These are phyloP conservation scores for Machimus atricapillus DNA, from an alignment of 2,888 invertebrate genomes.

Conservation along the genomic window DNA sequence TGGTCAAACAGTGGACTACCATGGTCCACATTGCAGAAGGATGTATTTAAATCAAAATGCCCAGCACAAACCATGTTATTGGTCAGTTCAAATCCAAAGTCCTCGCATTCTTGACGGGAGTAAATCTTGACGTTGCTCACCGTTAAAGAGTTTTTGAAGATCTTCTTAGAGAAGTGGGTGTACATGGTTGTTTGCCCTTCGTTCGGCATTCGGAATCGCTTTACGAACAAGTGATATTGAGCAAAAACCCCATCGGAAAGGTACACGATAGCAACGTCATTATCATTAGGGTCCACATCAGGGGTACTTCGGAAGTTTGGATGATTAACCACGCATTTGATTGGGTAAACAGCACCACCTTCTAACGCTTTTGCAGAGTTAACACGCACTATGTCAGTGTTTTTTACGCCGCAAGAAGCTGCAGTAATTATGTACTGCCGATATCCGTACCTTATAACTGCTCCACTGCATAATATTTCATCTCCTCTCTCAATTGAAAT, in stretches of 20 bases:
- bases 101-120: not conserved
- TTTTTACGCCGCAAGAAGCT: not conserved
- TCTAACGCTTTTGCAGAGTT: not conserved
- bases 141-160: not conserved
- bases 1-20: not conserved
- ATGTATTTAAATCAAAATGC: not conserved
- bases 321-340: not conserved
- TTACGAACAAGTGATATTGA: not conserved
- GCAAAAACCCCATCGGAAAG: not conserved
- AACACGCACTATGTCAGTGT: not conserved
- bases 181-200: not conserved
- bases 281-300: not conserved
- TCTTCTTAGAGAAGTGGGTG: not conserved
- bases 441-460: not conserved
- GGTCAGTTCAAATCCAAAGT: not conserved
- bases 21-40: not conserved
- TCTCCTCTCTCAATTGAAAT: not conserved
- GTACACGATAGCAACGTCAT: not conserved
- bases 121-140: not conserved
- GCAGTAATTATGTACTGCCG: not conserved
- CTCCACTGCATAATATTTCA: not conserved
- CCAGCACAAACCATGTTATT: not conserved
- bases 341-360: not conserved
- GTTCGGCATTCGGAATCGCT: not conserved
- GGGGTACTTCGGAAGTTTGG: not conserved